Conservation (phyloP, 2,888 invertebrate species). For the Acleris sparsana region DNA sequence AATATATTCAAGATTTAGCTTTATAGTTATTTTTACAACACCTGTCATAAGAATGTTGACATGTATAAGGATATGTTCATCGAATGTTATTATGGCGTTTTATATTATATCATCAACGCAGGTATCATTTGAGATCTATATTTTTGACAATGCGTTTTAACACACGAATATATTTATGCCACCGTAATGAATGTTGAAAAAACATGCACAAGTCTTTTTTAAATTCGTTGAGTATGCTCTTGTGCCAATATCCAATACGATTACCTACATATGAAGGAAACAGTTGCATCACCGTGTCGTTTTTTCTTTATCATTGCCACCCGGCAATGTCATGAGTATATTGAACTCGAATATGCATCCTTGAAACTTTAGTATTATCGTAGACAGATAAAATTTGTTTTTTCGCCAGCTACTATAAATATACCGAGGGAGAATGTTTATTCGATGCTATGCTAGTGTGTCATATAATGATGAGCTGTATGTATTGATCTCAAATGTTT, state of each 20-base stretch:
- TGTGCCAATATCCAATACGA: constrained; percentile 1
- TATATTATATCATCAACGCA: too few relatives aligned
- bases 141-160: too few relatives aligned
- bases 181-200: too few relatives aligned
- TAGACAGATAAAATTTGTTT: constrained; percentile 60
- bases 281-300: constrained; percentile 28
- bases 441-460: neutral
- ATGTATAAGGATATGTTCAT: too few relatives aligned
- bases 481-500: neutral
- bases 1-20: too few relatives aligned
- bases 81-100: too few relatives aligned
- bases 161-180: too few relatives aligned
- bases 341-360: constrained; percentile 70
- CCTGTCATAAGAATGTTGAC: too few relatives aligned
- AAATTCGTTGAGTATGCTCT: neutral
- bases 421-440: constrained; percentile 20
- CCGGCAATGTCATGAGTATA: constrained; percentile 73
- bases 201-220: too few relatives aligned
- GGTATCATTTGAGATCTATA: too few relatives aligned
- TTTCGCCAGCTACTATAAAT: constrained; percentile 41
- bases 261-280: constrained; percentile 31
- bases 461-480: neutral
- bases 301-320: constrained; percentile 62
- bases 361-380: constrained; percentile 68
- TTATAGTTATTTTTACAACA: too few relatives aligned